Percentiles rank a stretch among this genome's conserved stretches.
These are phyloP conservation scores for Peromyscus maniculatus DNA, from an alignment of 2,113 vertebrate species.

Conservation along the genomic window DNA sequence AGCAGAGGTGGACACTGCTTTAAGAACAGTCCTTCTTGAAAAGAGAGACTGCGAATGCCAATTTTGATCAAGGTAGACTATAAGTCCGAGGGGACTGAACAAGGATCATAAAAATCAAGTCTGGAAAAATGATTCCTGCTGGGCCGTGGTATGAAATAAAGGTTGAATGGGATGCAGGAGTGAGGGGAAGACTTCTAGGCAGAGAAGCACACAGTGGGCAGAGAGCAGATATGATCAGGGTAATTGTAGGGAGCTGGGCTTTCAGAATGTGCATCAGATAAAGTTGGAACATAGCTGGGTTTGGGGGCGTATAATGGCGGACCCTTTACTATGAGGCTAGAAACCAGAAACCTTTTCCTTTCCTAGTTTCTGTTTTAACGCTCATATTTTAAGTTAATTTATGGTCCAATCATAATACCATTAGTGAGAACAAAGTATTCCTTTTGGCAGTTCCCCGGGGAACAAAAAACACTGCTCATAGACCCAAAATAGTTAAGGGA, in stretches of 20 bases:
- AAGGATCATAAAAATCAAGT: slow-evolving; percentile 3
- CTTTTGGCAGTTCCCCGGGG: not conserved
- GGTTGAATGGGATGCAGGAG: not conserved
- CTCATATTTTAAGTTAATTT: slow-evolving; percentile 23
- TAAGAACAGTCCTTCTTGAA: not conserved
- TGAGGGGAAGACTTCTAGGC: not conserved
- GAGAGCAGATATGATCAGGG: not conserved
- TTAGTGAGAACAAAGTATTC: slow-evolving; percentile 12
- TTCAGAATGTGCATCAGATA: not conserved
- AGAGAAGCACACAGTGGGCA: not conserved
- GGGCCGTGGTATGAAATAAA: not conserved
- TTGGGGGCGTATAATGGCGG: not conserved
- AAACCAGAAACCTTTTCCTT: not conserved
- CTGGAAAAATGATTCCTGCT: slow-evolving; percentile 7
- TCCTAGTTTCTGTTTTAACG: slow-evolving; percentile 6
- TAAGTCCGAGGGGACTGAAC: not conserved
- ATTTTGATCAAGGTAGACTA: not conserved
- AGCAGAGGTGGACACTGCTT: not conserved
- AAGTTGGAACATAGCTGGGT: not conserved
- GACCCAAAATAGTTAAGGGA: not conserved
- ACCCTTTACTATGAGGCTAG: not conserved
- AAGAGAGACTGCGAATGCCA: not conserved
- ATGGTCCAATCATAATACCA: not conserved
- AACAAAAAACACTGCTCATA: not conserved
- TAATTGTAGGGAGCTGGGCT: not conserved